Evolutionary conservation across 2,113 vertebrate species (phyloP).

Genomic region (Microcebus ravelobensis): DNA sequence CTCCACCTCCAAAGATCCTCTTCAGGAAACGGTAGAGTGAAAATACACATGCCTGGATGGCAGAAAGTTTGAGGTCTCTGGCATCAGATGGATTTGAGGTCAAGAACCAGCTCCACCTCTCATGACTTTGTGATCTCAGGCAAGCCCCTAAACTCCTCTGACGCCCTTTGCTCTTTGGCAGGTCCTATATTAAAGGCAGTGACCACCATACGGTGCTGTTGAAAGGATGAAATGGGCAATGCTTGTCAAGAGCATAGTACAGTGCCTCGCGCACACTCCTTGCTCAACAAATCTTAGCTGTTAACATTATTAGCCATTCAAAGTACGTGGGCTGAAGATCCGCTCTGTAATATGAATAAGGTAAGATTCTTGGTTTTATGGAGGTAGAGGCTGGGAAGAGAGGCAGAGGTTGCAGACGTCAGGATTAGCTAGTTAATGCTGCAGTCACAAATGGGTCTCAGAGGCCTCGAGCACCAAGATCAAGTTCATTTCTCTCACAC

Average conservation of each 20-base stretch:
- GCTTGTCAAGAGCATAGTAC: neutral
- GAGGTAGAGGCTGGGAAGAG: neutral
- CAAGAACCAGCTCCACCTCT: neutral
- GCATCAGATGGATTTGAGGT: neutral
- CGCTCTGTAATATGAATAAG: neutral
- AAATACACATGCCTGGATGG: neutral
- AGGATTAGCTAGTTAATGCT: neutral
- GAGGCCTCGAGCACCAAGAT: neutral
- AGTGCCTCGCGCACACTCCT: accelerated
- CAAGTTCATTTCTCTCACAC: neutral
- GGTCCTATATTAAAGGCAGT: no score
- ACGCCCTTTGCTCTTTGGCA: neutral
- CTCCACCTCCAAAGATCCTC: neutral
- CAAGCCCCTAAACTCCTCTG: neutral
- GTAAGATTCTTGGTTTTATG: neutral
- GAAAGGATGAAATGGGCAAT: neutral
- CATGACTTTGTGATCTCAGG: neutral
- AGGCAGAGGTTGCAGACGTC: neutral
- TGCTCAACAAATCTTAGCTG: neutral
- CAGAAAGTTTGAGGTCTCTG: neutral
- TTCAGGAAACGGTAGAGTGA: neutral
- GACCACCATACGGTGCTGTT: accelerated
- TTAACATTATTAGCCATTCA: neutral
- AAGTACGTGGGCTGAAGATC: neutral
- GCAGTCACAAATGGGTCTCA: neutral